phyloP scores from a whole-genome alignment of 2,888 invertebrate genomes.

The Xestia c-nigrum region DNA sequence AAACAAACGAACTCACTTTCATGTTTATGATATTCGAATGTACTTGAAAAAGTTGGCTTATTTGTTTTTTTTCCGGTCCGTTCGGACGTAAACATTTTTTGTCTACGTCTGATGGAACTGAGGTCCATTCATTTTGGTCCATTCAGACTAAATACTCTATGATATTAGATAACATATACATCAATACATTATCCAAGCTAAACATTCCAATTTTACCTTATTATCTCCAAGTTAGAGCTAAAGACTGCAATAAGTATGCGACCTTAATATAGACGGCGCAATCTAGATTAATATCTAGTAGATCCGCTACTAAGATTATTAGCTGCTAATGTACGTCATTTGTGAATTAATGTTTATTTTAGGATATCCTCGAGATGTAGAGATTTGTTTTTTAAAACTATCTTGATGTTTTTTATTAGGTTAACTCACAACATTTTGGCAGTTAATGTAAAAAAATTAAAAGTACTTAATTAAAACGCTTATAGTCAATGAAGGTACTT shows the following conservation, averaged over 20 bases:
- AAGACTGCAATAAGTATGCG: slow-evolving; percentile 44
- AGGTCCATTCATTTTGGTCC: too few species aligned
- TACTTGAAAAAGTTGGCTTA: too few species aligned
- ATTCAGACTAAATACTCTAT: too few species aligned
- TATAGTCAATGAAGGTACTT: neutral
- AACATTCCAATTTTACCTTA: neutral
- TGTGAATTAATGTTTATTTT: slow-evolving; percentile 24
- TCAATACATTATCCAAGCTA: neutral
- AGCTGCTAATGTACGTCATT: slow-evolving; percentile 38
- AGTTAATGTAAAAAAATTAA: neutral
- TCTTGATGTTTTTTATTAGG: neutral
- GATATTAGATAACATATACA: neutral
- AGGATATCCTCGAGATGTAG: slow-evolving; percentile 8
- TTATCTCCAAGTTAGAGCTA: slow-evolving; percentile 24
- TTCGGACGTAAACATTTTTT: too few species aligned
- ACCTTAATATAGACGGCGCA: slow-evolving; percentile 43
- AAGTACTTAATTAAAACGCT: too few species aligned
- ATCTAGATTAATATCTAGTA: slow-evolving; percentile 47
- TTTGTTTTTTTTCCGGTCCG: too few species aligned
- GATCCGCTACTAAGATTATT: slow-evolving; percentile 38
- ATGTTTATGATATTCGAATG: neutral
- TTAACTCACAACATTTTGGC: neutral
- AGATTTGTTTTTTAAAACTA: neutral
- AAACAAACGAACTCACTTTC: neutral
- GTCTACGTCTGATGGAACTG: too few species aligned